Evolutionary conservation across 2,888 invertebrate genomes (phyloP).

Genomic region (Cecidostiba fungosa): DNA sequence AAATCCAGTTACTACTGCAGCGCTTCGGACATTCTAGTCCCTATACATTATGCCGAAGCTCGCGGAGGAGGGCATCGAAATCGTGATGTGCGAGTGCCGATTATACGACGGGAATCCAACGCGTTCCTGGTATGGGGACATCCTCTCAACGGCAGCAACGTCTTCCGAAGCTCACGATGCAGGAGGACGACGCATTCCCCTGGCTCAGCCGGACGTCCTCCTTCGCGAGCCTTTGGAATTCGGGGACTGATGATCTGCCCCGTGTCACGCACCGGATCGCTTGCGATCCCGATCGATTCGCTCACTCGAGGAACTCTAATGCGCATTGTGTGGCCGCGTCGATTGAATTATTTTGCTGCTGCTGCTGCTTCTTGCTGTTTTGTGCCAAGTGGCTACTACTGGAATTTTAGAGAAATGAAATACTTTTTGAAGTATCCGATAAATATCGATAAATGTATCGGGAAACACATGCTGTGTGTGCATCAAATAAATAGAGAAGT

Average conservation of each 20-base stretch:
- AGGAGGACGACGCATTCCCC: background rate
- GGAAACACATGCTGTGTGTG: too few relatives aligned
- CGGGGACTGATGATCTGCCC: background rate
- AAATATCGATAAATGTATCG: background rate
- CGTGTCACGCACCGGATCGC: background rate
- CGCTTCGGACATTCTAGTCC: background rate
- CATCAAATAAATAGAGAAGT: too few relatives aligned
- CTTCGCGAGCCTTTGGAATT: background rate
- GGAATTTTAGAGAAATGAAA: background rate
- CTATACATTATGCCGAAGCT: background rate
- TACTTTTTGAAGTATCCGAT: background rate
- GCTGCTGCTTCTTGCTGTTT: background rate
- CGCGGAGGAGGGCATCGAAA: background rate
- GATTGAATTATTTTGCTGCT: background rate
- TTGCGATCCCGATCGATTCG: background rate
- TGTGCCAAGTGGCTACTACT: background rate
- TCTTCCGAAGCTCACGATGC: background rate
- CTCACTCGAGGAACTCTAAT: background rate
- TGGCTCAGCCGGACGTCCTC: background rate
- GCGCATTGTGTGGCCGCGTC: background rate
- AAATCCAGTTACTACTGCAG: too few relatives aligned
- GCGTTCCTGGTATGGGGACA: background rate
- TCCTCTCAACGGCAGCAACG: background rate
- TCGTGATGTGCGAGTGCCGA: background rate
- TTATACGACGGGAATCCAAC: background rate